Conservation (phyloP, 1,140 invertebrate species). For the Meteorus sp. region DNA sequence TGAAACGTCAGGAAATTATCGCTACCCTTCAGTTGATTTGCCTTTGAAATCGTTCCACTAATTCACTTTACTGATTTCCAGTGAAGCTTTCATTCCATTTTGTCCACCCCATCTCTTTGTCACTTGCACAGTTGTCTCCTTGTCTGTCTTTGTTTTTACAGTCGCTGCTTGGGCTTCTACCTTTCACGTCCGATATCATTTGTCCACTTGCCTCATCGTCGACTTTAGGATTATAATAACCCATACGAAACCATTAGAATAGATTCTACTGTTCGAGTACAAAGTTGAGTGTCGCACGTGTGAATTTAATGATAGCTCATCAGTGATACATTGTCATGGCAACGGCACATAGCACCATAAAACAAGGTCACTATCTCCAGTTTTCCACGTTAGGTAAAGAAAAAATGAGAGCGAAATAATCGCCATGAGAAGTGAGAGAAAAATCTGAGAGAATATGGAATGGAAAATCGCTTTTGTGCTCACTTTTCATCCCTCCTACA, state of each 20-base stretch:
- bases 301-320: slow-evolving; percentile 32
- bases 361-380: slow-evolving; percentile 18
- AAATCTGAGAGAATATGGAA: slow-evolving; percentile 11
- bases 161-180: too few species aligned
- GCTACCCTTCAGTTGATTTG: slow-evolving; percentile 10
- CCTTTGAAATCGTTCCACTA: slow-evolving; percentile 9
- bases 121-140: too few species aligned
- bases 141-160: too few species aligned
- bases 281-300: slow-evolving; percentile 16
- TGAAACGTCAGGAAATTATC: slow-evolving; percentile 43
- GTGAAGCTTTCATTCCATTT: too few species aligned
- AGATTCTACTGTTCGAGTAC: slow-evolving; percentile 33
- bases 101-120: too few species aligned
- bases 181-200: too few species aligned
- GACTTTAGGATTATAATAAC: too few species aligned
- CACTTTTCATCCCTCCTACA: slow-evolving; percentile 4
- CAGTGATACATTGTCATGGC: slow-evolving; percentile 35
- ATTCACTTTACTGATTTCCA: too few species aligned
- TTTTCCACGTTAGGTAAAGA: slow-evolving; percentile 11
- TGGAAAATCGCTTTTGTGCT: not conserved
- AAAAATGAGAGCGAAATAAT: not conserved
- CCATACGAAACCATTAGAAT: slow-evolving; percentile 6
- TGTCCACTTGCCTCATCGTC: too few species aligned
- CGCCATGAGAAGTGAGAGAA: not conserved
- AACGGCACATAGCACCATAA: slow-evolving; percentile 39